phyloP scores from a whole-genome alignment of 2,888 invertebrate species.

The Eupithecia subfuscata region DNA sequence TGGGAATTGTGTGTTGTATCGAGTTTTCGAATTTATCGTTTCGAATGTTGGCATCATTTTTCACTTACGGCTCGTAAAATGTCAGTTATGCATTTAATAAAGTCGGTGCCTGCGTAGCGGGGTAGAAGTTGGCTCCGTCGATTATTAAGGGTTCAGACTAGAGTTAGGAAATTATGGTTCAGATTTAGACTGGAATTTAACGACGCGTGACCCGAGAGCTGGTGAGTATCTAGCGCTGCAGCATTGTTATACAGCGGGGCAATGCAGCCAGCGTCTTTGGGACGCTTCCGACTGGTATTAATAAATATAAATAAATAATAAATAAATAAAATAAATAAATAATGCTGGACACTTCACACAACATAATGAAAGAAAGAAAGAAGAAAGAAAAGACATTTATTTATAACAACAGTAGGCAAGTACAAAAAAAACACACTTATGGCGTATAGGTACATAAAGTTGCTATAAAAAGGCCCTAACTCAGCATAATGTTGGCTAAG shows the following conservation, averaged over 20 bases:
- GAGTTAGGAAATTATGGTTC: neutral
- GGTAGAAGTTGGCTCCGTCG: neutral
- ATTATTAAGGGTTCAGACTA: neutral
- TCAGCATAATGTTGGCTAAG: no score
- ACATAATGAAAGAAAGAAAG: no score
- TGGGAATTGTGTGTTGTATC: constrained; percentile 34
- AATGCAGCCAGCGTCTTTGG: neutral
- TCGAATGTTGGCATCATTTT: constrained; percentile 22
- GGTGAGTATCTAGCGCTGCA: neutral
- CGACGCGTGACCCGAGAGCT: neutral
- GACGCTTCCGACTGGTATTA: no score
- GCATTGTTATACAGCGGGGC: neutral
- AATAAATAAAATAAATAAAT: no score
- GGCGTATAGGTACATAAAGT: no score
- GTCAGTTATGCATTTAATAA: constrained; percentile 5
- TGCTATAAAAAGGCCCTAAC: no score
- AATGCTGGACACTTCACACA: no score
- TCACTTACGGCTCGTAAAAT: constrained; percentile 20
- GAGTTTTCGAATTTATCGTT: constrained; percentile 34
- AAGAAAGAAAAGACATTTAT: no score
- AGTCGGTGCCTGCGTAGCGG: constrained; percentile 8
- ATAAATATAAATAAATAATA: no score
- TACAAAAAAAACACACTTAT: no score
- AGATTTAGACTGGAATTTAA: neutral
- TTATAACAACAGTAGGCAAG: no score